phyloP scores from a whole-genome alignment of 1,140 invertebrate species.

The Tetragonula clypearis region DNA sequence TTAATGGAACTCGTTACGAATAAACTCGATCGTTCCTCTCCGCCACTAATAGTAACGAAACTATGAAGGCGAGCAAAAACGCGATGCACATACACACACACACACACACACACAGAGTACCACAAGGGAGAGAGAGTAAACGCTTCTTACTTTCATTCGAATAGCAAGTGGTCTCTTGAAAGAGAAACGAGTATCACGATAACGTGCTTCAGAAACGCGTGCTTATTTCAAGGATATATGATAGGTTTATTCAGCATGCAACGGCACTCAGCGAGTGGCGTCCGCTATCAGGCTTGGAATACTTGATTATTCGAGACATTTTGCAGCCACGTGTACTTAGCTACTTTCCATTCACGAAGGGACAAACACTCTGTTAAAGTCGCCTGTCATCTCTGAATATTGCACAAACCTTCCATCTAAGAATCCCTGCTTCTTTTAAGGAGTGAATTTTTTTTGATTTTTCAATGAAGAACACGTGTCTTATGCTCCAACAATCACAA shows the following conservation, averaged over 20 bases:
- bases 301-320: conserved; percentile 72
- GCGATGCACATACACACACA: not conserved
- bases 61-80: not conserved
- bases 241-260: conserved; percentile 26
- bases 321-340: conserved; percentile 54
- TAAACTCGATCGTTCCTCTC: not conserved
- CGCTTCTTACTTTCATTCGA: conserved; percentile 14
- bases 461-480: no score
- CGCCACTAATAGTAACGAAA: not conserved
- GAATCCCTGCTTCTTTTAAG: no score
- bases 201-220: not conserved
- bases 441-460: no score
- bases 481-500: no score
- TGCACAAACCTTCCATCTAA: no score
- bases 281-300: conserved; percentile 73
- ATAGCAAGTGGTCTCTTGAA: conserved; percentile 7
- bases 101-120: not conserved
- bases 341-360: conserved; percentile 43
- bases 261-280: conserved; percentile 57
- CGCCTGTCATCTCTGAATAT: no score
- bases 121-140: not conserved
- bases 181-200: conserved; percentile 8
- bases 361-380: not conserved
- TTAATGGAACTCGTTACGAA: not conserved
- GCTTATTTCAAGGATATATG: conserved; percentile 33